Evolutionary conservation across 2,113 vertebrate species (phyloP), one percentile per base, ranked within the genome.

Genomic region (Toxostoma redivivum): DNA sequence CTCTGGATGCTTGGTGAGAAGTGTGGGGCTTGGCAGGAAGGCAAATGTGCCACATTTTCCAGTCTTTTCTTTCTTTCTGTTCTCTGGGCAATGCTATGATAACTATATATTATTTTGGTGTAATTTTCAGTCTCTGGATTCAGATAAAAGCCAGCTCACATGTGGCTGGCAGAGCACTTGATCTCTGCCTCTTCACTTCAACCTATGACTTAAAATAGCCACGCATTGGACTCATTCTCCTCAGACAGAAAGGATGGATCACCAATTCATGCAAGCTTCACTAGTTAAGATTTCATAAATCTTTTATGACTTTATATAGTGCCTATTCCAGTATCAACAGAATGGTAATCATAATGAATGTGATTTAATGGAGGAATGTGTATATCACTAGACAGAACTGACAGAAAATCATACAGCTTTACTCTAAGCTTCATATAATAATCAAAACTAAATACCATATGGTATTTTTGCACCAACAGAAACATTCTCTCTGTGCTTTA

Each of bases 151-250:
- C 44, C 78, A 61, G 50, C 5, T 37, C 31, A 80, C 38, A 76
- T 1, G 0, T 20, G 64, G 35, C 33, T 79, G n/a, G 64, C 27
- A 88, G 22, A 90, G 54, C 38, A 65, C 33, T 67, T 70, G 78
- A 78, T 74, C 81, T 90, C 82, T 90, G 62, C 40, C 91, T 91
- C 78, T 85, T 87, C 54, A 86, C 28, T 66, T 94, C 40, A 90
- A 88, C 37, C 27, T 48, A 21, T 42, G 22, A 42, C 76, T 90
- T 88, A 86, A 95, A 81, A 81, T 57, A 96, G 76, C n/a, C 42
- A 69, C 2, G 2, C 8, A 28, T 27, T 71, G 42, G 47, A 48
- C 64, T 94, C 35, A 27, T 57, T 93, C 54, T 96, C n/a, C 53
- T 73, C 86, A 95, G 76, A 69, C 65, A 86, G 37, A 86, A 58